Evolutionary conservation across 2,113 vertebrate species (phyloP).

Genomic region (Caranx ignobilis): DNA sequence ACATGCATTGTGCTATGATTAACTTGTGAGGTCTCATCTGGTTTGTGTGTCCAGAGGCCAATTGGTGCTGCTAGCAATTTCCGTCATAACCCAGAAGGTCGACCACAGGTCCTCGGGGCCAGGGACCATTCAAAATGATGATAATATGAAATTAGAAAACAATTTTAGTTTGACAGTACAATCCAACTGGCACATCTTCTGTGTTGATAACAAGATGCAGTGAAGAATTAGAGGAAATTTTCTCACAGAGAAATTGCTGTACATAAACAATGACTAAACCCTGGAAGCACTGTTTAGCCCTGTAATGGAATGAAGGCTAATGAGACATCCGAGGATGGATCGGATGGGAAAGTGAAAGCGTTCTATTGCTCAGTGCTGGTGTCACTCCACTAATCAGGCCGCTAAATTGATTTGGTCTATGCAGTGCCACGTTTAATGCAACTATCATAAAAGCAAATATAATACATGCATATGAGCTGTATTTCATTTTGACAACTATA

Average conservation of each 20-base stretch:
- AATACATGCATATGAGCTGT: conserved; percentile 24
- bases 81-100: conserved; percentile 57
- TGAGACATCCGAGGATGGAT: conserved; percentile 68
- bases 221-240: conserved; percentile 24
- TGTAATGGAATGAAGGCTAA: conserved; percentile 71
- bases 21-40: conserved; percentile 66
- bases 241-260: conserved; percentile 58
- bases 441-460: conserved; percentile 29
- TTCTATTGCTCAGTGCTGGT: conserved; percentile 49
- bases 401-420: conserved; percentile 51
- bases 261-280: conserved; percentile 68
- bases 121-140: conserved; percentile 62
- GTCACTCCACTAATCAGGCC: conserved; percentile 63
- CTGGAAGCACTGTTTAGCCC: conserved; percentile 63
- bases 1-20: conserved; percentile 65
- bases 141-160: conserved; percentile 74
- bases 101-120: conserved; percentile 45
- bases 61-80: conserved; percentile 69
- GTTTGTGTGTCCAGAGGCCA: conserved; percentile 60
- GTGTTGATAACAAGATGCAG: conserved; percentile 54
- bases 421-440: conserved; percentile 43
- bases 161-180: conserved; percentile 53
- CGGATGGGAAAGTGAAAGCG: conserved; percentile 37
- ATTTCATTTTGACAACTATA: conserved; percentile 33
- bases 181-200: conserved; percentile 51